Evolutionary conservation across 2,113 vertebrate species (phyloP).

Genomic region (Amblyornis subalaris): DNA sequence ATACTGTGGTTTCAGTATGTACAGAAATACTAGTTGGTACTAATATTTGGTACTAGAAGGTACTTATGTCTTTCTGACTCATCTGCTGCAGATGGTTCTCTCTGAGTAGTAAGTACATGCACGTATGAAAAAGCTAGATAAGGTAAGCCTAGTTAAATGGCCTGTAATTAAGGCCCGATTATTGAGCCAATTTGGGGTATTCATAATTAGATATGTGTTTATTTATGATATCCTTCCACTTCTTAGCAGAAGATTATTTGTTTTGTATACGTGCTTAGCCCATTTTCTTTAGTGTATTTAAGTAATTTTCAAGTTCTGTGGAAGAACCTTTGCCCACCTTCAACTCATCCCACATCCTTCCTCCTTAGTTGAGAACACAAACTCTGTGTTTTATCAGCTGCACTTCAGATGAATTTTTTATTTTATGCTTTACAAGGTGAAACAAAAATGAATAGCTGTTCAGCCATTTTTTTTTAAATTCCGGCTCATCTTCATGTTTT

Average conservation of each 20-base stretch:
- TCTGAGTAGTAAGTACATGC: background rate
- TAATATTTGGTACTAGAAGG: background rate
- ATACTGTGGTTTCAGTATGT: background rate
- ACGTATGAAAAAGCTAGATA: background rate
- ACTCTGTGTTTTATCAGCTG: background rate
- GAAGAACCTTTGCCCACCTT: background rate
- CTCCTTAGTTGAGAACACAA: background rate
- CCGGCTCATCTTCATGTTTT: background rate
- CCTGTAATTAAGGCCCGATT: background rate
- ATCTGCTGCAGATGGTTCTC: background rate
- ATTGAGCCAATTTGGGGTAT: background rate
- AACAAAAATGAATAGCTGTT: background rate
- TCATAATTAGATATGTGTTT: background rate
- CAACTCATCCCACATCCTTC: background rate
- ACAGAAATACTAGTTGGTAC: background rate
- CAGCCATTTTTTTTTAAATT: background rate
- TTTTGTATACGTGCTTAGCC: background rate
- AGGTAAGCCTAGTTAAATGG: background rate
- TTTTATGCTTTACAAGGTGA: background rate
- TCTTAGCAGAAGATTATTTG: background rate
- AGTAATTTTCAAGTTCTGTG: background rate
- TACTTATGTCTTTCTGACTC: background rate
- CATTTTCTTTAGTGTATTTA: background rate
- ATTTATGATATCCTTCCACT: background rate
- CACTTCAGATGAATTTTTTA: background rate